Percentiles rank a stretch among this genome's conserved stretches.
These are phyloP conservation scores for Empis stercorea DNA, from an alignment of 2,888 invertebrate genomes.

Conservation along the genomic window DNA sequence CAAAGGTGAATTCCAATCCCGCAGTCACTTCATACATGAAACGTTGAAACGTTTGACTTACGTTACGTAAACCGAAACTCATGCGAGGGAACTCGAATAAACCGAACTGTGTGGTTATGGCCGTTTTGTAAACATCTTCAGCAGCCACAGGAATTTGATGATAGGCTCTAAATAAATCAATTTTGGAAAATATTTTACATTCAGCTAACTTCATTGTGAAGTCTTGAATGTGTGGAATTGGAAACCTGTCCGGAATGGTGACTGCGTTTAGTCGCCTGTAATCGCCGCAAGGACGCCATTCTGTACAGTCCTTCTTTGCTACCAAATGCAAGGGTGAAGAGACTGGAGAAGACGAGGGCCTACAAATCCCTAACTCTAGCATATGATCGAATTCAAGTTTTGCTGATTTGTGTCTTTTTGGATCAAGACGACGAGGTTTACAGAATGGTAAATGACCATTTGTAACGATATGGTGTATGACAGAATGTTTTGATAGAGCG, in stretches of 20 bases:
- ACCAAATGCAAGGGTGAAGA: constrained; percentile 9
- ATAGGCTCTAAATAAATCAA: constrained; percentile 4
- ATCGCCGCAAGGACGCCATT: constrained; percentile 6
- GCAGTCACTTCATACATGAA: constrained; percentile 22
- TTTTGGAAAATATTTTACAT: constrained; percentile 5
- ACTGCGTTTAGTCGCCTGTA: constrained; percentile 4
- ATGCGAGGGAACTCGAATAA: constrained; percentile 24
- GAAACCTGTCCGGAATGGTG: constrained; percentile 4
- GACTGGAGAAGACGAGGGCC: constrained; percentile 3
- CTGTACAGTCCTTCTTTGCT: constrained; percentile 3
- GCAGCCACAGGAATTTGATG: constrained; percentile 24
- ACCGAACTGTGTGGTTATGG: constrained; percentile 27
- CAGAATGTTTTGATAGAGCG: constrained; percentile 1
- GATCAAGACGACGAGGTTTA: constrained; percentile 8
- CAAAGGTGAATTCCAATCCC: constrained; percentile 18
- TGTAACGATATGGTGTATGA: constrained; percentile 10
- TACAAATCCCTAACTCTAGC: constrained; percentile 5
- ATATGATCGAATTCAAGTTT: constrained; percentile 8
- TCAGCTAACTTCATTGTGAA: constrained; percentile 3
- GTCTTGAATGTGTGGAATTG: constrained; percentile 5
- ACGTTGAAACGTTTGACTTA: constrained; percentile 26
- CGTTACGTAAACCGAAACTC: constrained; percentile 22
- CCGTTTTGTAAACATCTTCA: constrained; percentile 27
- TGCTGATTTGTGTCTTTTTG: constrained; percentile 11
- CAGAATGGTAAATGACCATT: constrained; percentile 11